Evolutionary conservation across 2,113 vertebrate genomes (phyloP).

Genomic region (Oceanites oceanicus): DNA sequence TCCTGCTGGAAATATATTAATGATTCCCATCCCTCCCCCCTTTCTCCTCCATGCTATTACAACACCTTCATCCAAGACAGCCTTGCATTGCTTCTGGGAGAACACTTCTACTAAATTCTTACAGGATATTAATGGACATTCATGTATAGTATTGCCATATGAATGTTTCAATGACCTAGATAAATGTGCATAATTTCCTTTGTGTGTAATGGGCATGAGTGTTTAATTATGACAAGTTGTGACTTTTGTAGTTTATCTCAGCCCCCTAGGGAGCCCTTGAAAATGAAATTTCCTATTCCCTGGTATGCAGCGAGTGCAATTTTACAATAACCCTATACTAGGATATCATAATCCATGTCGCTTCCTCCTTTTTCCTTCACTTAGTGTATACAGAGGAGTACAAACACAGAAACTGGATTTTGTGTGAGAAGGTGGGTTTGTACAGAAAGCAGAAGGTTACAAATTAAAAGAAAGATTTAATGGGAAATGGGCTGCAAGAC

Average conservation of each 20-base stretch:
- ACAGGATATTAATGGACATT: conserved; percentile 56
- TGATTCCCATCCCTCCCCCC: background rate
- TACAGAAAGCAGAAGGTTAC: conserved; percentile 14
- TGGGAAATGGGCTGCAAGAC: conserved; percentile 1
- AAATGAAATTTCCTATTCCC: conserved; percentile 70
- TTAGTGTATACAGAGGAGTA: background rate
- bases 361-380: background rate
- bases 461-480: conserved; percentile 15
- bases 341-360: conserved; percentile 46
- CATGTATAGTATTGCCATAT: conserved; percentile 22
- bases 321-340: conserved; percentile 27
- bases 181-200: conserved; percentile 69
- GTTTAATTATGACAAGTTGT: conserved; percentile 74
- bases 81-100: conserved; percentile 17
- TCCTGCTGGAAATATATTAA: conserved; percentile 17
- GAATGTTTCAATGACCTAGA: conserved; percentile 61
- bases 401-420: background rate
- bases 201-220: conserved; percentile 56
- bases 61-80: background rate
- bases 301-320: conserved; percentile 32
- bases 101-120: conserved; percentile 37
- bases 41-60: background rate
- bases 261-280: conserved; percentile 32
- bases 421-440: background rate
- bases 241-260: conserved; percentile 67